These are phyloP conservation scores for Oxyruncus cristatus DNA, from an alignment of 2,113 vertebrate genomes.

Conservation along the genomic window DNA sequence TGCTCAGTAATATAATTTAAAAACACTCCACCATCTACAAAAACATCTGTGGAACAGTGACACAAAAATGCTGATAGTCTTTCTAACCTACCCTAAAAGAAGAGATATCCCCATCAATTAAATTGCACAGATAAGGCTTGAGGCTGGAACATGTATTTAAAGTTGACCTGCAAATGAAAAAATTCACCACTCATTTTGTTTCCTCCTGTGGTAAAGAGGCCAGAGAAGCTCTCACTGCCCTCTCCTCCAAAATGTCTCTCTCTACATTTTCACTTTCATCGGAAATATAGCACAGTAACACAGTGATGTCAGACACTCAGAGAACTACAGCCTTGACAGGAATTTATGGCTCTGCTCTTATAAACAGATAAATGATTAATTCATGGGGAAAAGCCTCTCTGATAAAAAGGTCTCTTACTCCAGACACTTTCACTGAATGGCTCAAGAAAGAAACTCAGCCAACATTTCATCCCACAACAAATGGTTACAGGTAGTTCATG, in stretches of 20 bases:
- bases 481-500: neutral
- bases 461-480: fast-evolving
- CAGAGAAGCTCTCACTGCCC: neutral
- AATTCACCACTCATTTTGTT: neutral
- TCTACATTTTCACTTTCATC: neutral
- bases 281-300: neutral
- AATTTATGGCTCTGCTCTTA: neutral
- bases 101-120: neutral
- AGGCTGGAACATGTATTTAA: constrained; percentile 59
- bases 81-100: neutral
- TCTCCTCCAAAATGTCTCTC: neutral
- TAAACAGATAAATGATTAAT: neutral
- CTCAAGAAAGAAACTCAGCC: neutral
- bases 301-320: neutral
- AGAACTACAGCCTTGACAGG: neutral
- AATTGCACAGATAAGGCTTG: constrained; percentile 14
- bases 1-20: neutral
- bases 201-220: neutral
- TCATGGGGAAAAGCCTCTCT: neutral
- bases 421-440: neutral
- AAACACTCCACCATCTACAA: neutral
- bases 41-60: neutral
- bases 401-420: neutral
- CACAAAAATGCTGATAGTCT: neutral
- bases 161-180: constrained; percentile 67